These are phyloP conservation scores for Drosophila bipectinata DNA, from an alignment of 1,140 invertebrate genomes.

Conservation along the genomic window DNA sequence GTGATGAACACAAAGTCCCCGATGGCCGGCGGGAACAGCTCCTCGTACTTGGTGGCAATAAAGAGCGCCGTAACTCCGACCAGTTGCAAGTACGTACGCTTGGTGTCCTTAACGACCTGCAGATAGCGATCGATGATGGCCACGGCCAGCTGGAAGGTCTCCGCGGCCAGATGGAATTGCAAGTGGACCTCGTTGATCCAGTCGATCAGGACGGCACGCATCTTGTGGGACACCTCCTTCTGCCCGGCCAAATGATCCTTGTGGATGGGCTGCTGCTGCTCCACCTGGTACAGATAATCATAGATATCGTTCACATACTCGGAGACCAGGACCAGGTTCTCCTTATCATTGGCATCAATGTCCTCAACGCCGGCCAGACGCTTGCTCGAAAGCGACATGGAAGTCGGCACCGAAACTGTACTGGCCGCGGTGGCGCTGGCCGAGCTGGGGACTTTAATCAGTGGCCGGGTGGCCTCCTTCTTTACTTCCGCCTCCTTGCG, in stretches of 20 bases:
- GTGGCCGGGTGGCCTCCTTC: slow-evolving; percentile 16
- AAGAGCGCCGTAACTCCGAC: slow-evolving; percentile 96
- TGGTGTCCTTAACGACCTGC: slow-evolving; percentile 87
- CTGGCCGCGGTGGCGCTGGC: neutral
- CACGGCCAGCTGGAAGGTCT: slow-evolving; percentile 95
- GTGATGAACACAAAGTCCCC: slow-evolving; percentile 96
- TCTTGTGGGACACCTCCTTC: slow-evolving; percentile 88
- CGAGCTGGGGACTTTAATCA: slow-evolving; percentile 2
- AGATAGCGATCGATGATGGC: slow-evolving; percentile 96
- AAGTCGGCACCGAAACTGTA: neutral
- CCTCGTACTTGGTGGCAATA: slow-evolving; percentile 97
- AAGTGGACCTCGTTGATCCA: slow-evolving; percentile 97
- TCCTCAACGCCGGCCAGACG: slow-evolving; percentile 84
- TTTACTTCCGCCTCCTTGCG: slow-evolving; percentile 35
- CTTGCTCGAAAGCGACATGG: slow-evolving; percentile 46
- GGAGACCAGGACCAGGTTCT: slow-evolving; percentile 91
- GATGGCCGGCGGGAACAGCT: slow-evolving; percentile 95
- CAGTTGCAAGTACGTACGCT: slow-evolving; percentile 91
- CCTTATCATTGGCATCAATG: slow-evolving; percentile 89
- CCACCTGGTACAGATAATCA: slow-evolving; percentile 88
- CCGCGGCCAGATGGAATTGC: slow-evolving; percentile 94
- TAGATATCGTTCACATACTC: slow-evolving; percentile 94
- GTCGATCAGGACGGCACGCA: slow-evolving; percentile 95
- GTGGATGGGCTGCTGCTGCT: slow-evolving; percentile 86
- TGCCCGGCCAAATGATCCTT: slow-evolving; percentile 87